Base-by-base conservation (phyloP, 1,140 invertebrate species). In the Lordiphosa collinella region DNA sequence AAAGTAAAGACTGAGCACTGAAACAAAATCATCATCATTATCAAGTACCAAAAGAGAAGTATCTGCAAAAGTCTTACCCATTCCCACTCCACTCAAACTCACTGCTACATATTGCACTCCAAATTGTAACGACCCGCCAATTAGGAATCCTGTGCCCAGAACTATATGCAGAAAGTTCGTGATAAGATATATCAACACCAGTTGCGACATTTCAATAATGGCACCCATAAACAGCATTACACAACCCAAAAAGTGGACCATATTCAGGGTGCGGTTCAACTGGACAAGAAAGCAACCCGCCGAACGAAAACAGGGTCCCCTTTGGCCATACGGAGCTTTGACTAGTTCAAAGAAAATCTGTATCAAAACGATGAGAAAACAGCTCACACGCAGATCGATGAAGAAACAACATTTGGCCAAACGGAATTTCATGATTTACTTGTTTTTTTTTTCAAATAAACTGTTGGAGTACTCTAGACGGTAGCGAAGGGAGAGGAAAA, bases 371-470 rank as follows among this genome's bases (percentile, higher is more conserved):
- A 37, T 40, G 2, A 65, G 29, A 18, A 38, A 8, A 4, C 71
- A 75, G 5, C 47, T 51, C 2, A 9, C 6, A 5, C 36, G 12
- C 1, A 75, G 13, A 11, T 35, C 18, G 1, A 75, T 4, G 1
- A 4, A 4, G 4, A 0, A 49, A 31, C 57, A 75, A 12, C 14
- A 74, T 14, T 44, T 63, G n/a, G 10, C 11, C 11, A 56, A 4
- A 14, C 9, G 32, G 2, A 35, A 9, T 13, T 22, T 58, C 70
- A 74, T 74, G 18, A 18, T n/a, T n/a, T n/a, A n/a, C n/a, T n/a
- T n/a, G n/a, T n/a, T n/a, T 4, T 18, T 18, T 18, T 18, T 2
- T 18, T 18, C 3, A 4, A 18, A 2, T 18, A 4, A 18, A 2
- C 4, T 2, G 4, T 4, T 2, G 18, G 18, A 18, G 4, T 4